A percentile compares a stretch with the other conserved stretches of the same genome.
These are phyloP conservation scores for Rhabdophis nuchalis DNA, from an alignment of 2,797 vertebrate species.

Conservation along the genomic window DNA sequence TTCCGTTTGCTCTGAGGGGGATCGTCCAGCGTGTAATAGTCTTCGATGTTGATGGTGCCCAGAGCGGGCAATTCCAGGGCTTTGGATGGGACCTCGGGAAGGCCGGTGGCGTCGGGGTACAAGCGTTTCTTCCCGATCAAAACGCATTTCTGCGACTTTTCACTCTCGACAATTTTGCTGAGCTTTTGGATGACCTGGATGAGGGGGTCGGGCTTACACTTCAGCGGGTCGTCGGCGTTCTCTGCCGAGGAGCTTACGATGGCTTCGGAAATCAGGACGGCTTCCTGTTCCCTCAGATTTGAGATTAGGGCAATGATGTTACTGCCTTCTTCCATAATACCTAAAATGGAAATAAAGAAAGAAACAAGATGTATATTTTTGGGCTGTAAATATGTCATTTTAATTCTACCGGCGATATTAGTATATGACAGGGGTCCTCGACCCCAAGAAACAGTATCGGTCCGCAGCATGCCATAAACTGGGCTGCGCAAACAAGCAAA, in stretches of 20 bases:
- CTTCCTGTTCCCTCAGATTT: slow-evolving; percentile 73
- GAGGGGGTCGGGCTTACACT: slow-evolving; percentile 84
- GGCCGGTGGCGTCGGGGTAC: slow-evolving; percentile 56
- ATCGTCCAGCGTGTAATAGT: slow-evolving; percentile 53
- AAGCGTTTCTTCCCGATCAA: slow-evolving; percentile 82
- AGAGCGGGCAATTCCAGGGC: slow-evolving; percentile 56
- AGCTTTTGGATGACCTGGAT: slow-evolving; percentile 96
- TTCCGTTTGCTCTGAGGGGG: slow-evolving; percentile 67
- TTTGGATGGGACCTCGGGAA: slow-evolving; percentile 67
- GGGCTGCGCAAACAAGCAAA: too few species aligned
- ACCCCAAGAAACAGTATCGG: too few species aligned
- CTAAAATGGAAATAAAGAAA: slow-evolving; percentile 50
- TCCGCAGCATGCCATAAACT: too few species aligned
- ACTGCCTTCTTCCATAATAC: slow-evolving; percentile 87
- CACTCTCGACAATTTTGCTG: slow-evolving; percentile 90
- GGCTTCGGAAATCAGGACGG: slow-evolving; percentile 70
- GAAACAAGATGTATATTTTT: neutral
- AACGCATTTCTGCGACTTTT: slow-evolving; percentile 81
- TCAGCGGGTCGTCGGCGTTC: slow-evolving; percentile 68
- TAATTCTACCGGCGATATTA: neutral
- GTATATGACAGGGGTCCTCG: too few species aligned
- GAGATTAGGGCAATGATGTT: slow-evolving; percentile 78
- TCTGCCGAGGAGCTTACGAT: slow-evolving; percentile 63
- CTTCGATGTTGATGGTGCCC: slow-evolving; percentile 68
- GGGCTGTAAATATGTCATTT: neutral